phyloP scores from a whole-genome alignment of 2,888 invertebrate genomes.

The Antheraea yamamai region DNA sequence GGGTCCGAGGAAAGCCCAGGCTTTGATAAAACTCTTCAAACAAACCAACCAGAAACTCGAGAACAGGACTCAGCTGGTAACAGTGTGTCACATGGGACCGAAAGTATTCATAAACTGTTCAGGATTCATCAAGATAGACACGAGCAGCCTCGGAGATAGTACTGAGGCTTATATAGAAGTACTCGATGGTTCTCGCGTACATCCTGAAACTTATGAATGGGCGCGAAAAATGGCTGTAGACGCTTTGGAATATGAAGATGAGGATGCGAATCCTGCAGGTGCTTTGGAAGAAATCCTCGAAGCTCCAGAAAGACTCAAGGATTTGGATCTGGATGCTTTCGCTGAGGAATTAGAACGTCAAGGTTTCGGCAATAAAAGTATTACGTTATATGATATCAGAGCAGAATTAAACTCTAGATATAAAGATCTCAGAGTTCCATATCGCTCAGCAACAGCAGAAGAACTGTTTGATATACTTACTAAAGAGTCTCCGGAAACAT shows the following conservation, averaged over 20 bases:
- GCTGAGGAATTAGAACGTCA: constrained; percentile 97
- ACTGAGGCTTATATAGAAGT: constrained; percentile 98
- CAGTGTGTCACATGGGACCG: constrained; percentile 97
- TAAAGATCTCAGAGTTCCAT: constrained; percentile 92
- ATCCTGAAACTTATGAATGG: constrained; percentile 99
- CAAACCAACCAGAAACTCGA: constrained; percentile 95
- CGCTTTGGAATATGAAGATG: constrained; percentile 98
- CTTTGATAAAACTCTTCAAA: constrained; percentile 91
- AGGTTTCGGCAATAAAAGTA: constrained; percentile 94
- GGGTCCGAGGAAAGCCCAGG: constrained; percentile 96
- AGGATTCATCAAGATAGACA: constrained; percentile 99
- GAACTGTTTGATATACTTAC: constrained; percentile 97
- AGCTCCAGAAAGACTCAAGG: constrained; percentile 95
- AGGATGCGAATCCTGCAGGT: constrained; percentile 97
- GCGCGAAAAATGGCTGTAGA: constrained; percentile 99
- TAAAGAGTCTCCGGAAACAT: constrained; percentile 97
- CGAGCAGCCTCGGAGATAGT: constrained; percentile 95
- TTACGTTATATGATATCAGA: constrained; percentile 97
- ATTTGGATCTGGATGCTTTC: constrained; percentile 98
- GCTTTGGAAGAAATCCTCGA: constrained; percentile 98
- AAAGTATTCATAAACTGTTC: constrained; percentile 99
- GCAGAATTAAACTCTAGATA: constrained; percentile 97
- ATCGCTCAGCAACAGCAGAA: constrained; percentile 90
- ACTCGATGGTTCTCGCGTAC: constrained; percentile 97
- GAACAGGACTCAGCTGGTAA: constrained; percentile 97